A percentile compares a stretch with the other conserved stretches of the same genome.
Evolutionary conservation across 92 coral and sea anemone species (phyloP).

Genomic region (Montipora capitata): DNA sequence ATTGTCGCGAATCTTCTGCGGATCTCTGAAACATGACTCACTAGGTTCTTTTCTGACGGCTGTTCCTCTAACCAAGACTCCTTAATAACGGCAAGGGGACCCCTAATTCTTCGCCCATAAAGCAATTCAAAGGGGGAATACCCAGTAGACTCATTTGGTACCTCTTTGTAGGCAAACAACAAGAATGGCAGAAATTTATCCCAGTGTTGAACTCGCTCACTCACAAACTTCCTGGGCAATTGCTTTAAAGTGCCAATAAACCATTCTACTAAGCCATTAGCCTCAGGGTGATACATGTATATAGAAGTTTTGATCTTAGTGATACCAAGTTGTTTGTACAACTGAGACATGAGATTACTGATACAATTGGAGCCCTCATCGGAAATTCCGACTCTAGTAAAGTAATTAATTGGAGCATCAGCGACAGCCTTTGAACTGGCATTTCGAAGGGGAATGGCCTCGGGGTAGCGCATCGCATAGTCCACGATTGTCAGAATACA

Average conservation of each 20-base stretch:
- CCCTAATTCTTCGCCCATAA: conserved; percentile 44
- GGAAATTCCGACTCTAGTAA: no score
- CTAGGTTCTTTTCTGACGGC: conserved; percentile 18
- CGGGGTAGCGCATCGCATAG: no score
- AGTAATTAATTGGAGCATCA: no score
- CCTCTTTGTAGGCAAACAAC: conserved; percentile 51
- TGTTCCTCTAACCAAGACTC: conserved; percentile 45
- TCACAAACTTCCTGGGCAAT: conserved; percentile 47
- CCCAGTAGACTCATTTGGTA: conserved; percentile 6
- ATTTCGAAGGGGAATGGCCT: no score
- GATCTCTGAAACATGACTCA: conserved; percentile 10
- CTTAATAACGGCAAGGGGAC: conserved; percentile 55
- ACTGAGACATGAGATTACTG: no score
- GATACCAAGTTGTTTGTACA: no score
- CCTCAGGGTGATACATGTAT: no score
- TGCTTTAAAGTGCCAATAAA: conserved; percentile 6
- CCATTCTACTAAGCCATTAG: no score
- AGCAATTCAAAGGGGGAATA: conserved; percentile 56
- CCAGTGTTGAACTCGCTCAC: conserved; percentile 35
- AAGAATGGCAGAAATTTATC: conserved; percentile 54
- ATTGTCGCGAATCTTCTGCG: conserved; percentile 38
- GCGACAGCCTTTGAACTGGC: no score
- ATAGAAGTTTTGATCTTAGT: no score
- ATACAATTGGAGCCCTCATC: no score
- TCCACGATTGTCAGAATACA: no score